phyloP scores from a whole-genome alignment of 2,797 vertebrate genomes.

The Macroramphosus scolopax region DNA sequence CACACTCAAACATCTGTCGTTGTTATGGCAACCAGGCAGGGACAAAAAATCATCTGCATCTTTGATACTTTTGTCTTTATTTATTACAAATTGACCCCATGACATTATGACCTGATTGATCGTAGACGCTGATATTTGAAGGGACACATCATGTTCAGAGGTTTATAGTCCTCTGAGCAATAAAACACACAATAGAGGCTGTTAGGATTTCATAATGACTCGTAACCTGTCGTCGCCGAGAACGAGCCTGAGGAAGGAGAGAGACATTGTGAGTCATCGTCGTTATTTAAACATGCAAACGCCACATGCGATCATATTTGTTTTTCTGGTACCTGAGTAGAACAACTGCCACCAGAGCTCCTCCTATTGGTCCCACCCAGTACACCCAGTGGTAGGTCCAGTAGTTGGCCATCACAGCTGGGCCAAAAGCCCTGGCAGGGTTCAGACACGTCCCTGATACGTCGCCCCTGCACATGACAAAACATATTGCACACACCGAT shows the following conservation, averaged over 20 bases:
- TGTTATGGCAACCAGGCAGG: too few relatives aligned
- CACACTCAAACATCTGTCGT: too few relatives aligned
- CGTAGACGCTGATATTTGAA: background rate
- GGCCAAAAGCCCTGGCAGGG: constrained; percentile 86
- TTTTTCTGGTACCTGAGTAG: constrained; percentile 57
- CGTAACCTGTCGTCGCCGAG: constrained; percentile 68
- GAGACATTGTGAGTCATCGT: background rate
- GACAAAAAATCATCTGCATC: background rate
- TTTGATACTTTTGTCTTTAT: constrained; percentile 18
- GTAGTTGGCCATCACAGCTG: constrained; percentile 78
- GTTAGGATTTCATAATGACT: constrained; percentile 63
- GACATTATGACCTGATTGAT: background rate
- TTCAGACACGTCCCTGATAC: constrained; percentile 89
- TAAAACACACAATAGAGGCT: constrained; percentile 2
- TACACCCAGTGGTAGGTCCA: constrained; percentile 91
- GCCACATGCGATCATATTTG: background rate
- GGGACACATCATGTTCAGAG: background rate
- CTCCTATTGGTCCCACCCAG: constrained; percentile 84
- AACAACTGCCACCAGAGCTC: constrained; percentile 69
- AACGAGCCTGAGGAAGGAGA: constrained; percentile 60
- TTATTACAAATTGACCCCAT: too few relatives aligned
- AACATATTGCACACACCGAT: too few relatives aligned
- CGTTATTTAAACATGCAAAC: too few relatives aligned
- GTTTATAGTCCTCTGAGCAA: background rate
- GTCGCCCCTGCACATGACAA: constrained; percentile 62